These are phyloP conservation scores for Siniperca chuatsi DNA, from an alignment of 2,113 vertebrate genomes.

Conservation along the genomic window DNA sequence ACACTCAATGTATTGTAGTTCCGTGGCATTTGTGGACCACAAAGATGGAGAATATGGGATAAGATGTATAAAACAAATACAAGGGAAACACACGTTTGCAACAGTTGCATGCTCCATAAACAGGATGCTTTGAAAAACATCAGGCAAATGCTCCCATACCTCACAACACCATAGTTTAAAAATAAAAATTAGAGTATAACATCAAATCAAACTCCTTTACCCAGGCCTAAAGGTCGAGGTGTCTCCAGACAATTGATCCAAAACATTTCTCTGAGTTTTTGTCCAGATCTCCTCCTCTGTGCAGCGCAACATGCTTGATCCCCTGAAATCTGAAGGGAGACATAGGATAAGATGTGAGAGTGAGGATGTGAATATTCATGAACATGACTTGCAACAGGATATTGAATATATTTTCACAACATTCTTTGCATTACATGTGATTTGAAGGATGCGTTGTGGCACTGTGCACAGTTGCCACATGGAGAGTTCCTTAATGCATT, in stretches of 20 bases:
- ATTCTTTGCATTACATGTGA: constrained; percentile 9
- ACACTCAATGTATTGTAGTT: constrained; percentile 21
- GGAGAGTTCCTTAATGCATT: neutral
- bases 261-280: constrained; percentile 26
- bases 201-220: constrained; percentile 7
- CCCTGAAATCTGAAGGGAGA: constrained; percentile 6
- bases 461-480: neutral
- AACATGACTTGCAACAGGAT: constrained; percentile 11
- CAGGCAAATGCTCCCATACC: neutral
- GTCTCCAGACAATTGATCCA: constrained; percentile 23
- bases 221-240: constrained; percentile 32
- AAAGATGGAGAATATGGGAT: constrained; percentile 2
- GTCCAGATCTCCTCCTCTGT: constrained; percentile 2
- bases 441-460: neutral
- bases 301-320: neutral
- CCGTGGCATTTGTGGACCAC: neutral
- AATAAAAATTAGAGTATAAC: neutral
- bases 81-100: constrained; percentile 1
- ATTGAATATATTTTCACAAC: neutral
- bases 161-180: constrained; percentile 1
- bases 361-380: constrained; percentile 26
- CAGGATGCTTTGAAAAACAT: neutral
- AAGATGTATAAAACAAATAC: neutral
- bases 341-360: neutral
- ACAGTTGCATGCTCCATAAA: neutral